Base-by-base conservation (phyloP, 2,797 vertebrate species). In the Carapus acus region DNA sequence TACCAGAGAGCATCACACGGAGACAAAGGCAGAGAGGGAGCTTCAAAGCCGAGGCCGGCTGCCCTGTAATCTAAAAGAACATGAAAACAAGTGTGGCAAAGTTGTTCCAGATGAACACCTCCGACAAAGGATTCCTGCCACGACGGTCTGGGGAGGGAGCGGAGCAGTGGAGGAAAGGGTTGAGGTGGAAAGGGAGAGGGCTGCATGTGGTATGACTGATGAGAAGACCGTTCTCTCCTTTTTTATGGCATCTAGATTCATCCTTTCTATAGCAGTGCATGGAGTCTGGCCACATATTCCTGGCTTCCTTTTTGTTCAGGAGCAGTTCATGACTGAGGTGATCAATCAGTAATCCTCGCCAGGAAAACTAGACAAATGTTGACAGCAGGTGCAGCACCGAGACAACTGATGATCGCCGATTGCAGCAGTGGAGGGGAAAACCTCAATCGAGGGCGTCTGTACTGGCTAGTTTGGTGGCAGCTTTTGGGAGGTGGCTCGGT, bases 41-140 rank as follows among this genome's bases (percentile, higher is more conserved):
- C 91, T 94, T 94, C 93, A 96, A 96, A 94, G 94, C 92, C 83
- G 88, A 88, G 88, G 82, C 90, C 89, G 88, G 89, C 91, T 94
- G 93, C 92, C 94, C 94, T 95, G 92, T 94, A 95, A 97, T 97
- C 95, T 94, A 91, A 92, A 91, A 89, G 91, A 97, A 99, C 96
- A 98, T 88, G 92, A 93, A 96, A 96, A 97, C 94, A 96, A 97
- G 94, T 93, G 93, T 92, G 95, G 91, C 93, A 94, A 96, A 97
- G 93, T 95, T 97, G 93, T 96, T 98, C 93, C 94, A 96, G 94
- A 96, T 94, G 93, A 96, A 93, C 92, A 94, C 91, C 93, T 93
- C 90, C 88, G 87, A 97, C 93, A 95, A 96, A 96, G 88, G 88
- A 89, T 91, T 91, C 91, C 92, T 87, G 90, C 90, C 86, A 87